Base-by-base conservation (phyloP, 2,797 vertebrate species). In the Acanthurus leucopareius region DNA sequence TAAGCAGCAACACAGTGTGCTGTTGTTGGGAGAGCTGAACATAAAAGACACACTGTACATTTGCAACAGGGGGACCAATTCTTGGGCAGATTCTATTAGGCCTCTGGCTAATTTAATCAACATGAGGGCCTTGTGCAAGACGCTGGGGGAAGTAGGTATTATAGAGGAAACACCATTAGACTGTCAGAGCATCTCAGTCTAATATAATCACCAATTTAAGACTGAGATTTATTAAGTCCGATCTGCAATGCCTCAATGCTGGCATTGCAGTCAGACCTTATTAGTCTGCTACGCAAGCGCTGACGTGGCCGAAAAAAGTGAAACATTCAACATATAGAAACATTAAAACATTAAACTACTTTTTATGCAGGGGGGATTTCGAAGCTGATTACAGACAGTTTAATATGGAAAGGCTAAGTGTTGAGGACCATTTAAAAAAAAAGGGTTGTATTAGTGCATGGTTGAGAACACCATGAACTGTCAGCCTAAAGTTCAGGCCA, bases 81-180 rank as follows among this genome's bases (percentile, higher is more conserved):
- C 89, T 92, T 86, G 71, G 63, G 72, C 47, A 82, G 87, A 92
- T 91, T 87, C 78, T 86, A 92, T 92, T 94, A 93, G 86, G 76
- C 86, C 75, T 79, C n/a, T 7, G 16, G 79, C 89, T 92, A 93
- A 95, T 93, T 86, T 48, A 89, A 95, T 94, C 85, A 88, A 70
- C 78, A 77, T 87, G 77, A 89, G 82, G 86, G 77, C 68, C 86
- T 89, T 90, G 78, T 68, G 87, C 73, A 89, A 88, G 88, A 83
- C 56, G 82, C 83, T 64, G 78, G 75, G 92, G 89, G 92, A 94
- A 92, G 92, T 81, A 75, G 83, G 88, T 90, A 91, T 90, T 91
- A 86, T 80, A 78, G 85, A 80, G 89, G 88, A 91, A 92, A 91
- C 87, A 59, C 88, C 83, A 89, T 92, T 87, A 90, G 74, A 85